Conservation (phyloP, 2,888 invertebrate genomes). For the Melinopterus prodromus region DNA sequence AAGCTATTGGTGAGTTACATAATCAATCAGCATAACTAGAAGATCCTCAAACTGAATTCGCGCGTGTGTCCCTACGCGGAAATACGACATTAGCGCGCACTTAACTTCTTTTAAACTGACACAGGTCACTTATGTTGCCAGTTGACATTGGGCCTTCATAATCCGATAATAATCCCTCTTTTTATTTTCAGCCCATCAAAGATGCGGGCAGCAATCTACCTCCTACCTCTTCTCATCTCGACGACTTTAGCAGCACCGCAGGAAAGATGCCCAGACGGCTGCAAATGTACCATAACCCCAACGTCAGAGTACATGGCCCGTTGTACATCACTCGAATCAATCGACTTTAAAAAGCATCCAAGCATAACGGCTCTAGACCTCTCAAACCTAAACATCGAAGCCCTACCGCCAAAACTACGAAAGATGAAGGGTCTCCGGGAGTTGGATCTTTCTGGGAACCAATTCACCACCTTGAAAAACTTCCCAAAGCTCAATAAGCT, state of each 20-base stretch:
- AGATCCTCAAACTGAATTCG: constrained; percentile 6
- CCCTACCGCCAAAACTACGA: constrained; percentile 53
- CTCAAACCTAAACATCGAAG: constrained; percentile 48
- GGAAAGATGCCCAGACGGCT: constrained; percentile 64
- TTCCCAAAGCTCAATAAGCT: constrained; percentile 51
- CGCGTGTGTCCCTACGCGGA: constrained; percentile 45
- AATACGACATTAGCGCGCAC: constrained; percentile 51
- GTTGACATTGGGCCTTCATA: constrained; percentile 40
- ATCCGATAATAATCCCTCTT: background rate
- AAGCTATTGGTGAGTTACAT: constrained; percentile 43
- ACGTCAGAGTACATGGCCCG: constrained; percentile 72
- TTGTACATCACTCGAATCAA: constrained; percentile 75
- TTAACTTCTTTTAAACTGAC: constrained; percentile 45
- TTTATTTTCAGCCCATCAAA: constrained; percentile 37
- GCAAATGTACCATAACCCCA: constrained; percentile 68
- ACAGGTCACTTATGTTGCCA: constrained; percentile 45
- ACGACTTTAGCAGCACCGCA: constrained; percentile 39
- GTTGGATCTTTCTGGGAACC: constrained; percentile 54
- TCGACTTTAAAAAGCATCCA: constrained; percentile 61
- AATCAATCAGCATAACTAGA: constrained; percentile 30
- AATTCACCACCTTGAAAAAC: constrained; percentile 40
- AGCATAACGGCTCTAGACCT: constrained; percentile 48
- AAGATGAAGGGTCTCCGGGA: constrained; percentile 52
- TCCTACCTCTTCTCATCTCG: constrained; percentile 16
- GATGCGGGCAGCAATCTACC: constrained; percentile 35